phyloP scores from a whole-genome alignment of 2,888 invertebrate genomes.

The Ectropis crepuscularia region DNA sequence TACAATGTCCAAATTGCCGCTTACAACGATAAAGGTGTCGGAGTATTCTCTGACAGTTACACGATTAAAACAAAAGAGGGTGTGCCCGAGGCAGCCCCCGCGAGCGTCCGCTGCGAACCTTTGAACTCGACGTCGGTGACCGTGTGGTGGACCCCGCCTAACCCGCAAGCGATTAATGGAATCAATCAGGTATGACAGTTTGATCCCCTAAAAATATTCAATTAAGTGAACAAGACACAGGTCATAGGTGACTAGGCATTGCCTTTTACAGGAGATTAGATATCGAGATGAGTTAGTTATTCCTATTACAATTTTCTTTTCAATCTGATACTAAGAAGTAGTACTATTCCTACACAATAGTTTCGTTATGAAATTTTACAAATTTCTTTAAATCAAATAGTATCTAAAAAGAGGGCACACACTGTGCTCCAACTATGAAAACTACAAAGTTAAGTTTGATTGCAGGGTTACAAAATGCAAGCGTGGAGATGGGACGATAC shows the following conservation, averaged over 20 bases:
- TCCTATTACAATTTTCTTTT: no score
- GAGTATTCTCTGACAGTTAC: conserved; percentile 95
- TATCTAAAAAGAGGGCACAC: neutral
- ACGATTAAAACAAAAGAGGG: conserved; percentile 98
- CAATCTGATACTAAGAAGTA: no score
- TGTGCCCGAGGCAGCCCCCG: conserved; percentile 96
- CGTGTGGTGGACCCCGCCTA: conserved; percentile 98
- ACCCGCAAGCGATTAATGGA: conserved; percentile 98
- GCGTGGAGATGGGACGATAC: conserved; percentile 89
- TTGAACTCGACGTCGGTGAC: conserved; percentile 93
- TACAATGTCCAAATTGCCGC: conserved; percentile 98
- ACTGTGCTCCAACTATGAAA: neutral
- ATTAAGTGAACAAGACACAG: neutral
- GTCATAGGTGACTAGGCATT: no score
- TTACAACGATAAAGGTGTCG: conserved; percentile 98
- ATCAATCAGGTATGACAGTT: conserved; percentile 91
- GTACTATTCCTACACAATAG: no score
- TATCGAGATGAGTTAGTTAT: no score
- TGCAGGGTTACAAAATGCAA: conserved; percentile 93
- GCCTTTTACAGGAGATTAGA: no score
- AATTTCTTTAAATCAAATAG: conserved; percentile 7
- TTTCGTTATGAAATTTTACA: neutral
- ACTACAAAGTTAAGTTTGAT: conserved; percentile 19
- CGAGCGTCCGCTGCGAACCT: conserved; percentile 90
- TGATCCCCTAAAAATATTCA: conserved; percentile 1